Evolutionary conservation across 2,888 invertebrate species (phyloP), one percentile per base, ranked within the genome.

Genomic region (Acleris sparsana): DNA sequence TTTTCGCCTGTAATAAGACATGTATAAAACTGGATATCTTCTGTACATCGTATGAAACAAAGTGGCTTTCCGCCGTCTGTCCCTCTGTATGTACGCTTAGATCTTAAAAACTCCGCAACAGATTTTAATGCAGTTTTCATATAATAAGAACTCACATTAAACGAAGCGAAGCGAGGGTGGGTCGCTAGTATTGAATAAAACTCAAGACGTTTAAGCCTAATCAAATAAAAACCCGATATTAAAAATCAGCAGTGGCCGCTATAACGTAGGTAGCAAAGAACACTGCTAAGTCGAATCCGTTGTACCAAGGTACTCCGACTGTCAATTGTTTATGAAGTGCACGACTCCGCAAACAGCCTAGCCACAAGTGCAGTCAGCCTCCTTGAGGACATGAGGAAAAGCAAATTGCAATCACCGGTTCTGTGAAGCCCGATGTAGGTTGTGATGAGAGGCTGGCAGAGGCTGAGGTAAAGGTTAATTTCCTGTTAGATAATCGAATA

Each of bases 211-310:
- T 7, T 7, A 29, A 7, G 29, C 7, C 7, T 29, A 7, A 29
- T 1, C 29, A 29, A 29, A 29, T 33, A 33, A 9, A 25, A 33
- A 33, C 3, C 33, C 29, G 29, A 29, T 7, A 7, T 29, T 29
- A 7, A 3, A 39, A 13, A 4, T 39, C 39, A 39, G 13, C 33
- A 13, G 11, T 53, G 11, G 18, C 49, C 59, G 51, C 53, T 66
- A 29, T 58, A 63, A 44, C 52, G 17, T 63, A 66, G 51, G 51
- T 55, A 44, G 57, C 64, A 64, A 62, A 72, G 72, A 68, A 73
- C 77, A 69, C 75, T 79, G 79, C 75, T 79, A 81, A 84, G 80
- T 78, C 75, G 72, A 80, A 84, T 80, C 76, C 74, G 78, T 69
- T 84, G 83, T 82, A 78, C 70, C 80, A 74, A 66, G 69, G 74